phyloP scores from a whole-genome alignment of 1,140 invertebrate species.

The Caenorhabditis latens region DNA sequence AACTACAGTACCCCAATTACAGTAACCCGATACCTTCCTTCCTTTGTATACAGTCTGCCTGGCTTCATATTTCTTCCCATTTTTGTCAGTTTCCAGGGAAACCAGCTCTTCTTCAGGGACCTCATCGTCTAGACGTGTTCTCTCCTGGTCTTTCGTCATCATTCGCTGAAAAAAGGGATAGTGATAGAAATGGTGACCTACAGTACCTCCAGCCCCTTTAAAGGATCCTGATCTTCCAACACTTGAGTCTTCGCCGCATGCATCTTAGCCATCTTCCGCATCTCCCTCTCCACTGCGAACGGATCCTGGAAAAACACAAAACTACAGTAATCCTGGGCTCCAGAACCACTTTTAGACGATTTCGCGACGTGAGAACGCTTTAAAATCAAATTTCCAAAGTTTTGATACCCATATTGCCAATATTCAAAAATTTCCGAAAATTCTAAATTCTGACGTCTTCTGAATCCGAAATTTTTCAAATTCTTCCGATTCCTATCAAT shows the following conservation, averaged over 20 bases:
- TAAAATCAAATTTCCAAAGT: too few species aligned
- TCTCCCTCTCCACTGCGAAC: constrained; percentile 18
- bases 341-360: neutral
- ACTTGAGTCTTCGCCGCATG: constrained; percentile 39
- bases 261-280: constrained; percentile 29
- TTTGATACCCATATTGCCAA: too few species aligned
- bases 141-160: constrained; percentile 11
- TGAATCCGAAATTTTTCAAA: too few species aligned
- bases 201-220: constrained; percentile 18
- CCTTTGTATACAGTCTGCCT: neutral
- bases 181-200: neutral
- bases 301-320: constrained; percentile 5
- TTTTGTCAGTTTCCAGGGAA: neutral
- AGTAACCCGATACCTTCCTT: neutral
- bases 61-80: neutral
- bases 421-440: too few species aligned
- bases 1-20: neutral
- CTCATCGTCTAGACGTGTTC: neutral
- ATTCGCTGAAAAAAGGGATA: neutral
- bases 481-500: too few species aligned
- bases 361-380: too few species aligned
- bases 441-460: too few species aligned
- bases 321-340: neutral
- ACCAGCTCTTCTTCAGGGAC: neutral
- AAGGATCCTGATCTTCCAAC: neutral